Base-by-base conservation (phyloP, 2,797 vertebrate species). In the Gastrophryne carolinensis region DNA sequence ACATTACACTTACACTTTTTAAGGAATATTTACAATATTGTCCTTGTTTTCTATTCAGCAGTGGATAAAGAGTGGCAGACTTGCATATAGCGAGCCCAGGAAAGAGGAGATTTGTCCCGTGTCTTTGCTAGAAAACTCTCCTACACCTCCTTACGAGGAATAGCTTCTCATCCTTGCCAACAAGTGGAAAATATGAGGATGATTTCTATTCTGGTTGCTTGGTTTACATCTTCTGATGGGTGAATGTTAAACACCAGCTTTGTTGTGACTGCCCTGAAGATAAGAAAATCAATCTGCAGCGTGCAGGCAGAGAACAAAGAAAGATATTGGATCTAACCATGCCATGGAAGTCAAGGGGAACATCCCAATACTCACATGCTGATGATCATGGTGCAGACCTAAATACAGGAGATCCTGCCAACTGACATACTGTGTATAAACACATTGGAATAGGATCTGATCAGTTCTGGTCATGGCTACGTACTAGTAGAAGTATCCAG, bases 221-320 rank as follows among this genome's bases (percentile, higher is more conserved):
- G 26, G 35, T 69, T 69, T 69, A 69, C 35, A 69, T 39, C 52
- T 56, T 12, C 6, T 21, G 66, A 41, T 26, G 56, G 66, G 50
- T 39, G 24, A 56, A 57, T n/a, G 19, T 56, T 69, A 69, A 56
- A 57, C 66, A 69, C 23, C 19, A 17, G 9, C 24, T 3, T 15
- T 15, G 24, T 15, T 9, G 34, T 29, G 24, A 69, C 23, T 2
- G 24, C 44, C 4, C 44, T 17, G 44, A 19, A 17, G 44, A 47
- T 47, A 47, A 19, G 44, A 21, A 47, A 47, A 47, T 6, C 17
- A 21, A n/a, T 47, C 44, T 9, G 5, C 44, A 17, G 9, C 5
- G 44, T 47, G 44, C 21, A 47, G 17, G 21, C 21, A 10, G 8
- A 0, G 6, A 47, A n/a, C 44, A 21, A 10, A 9, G 2, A 47